phyloP scores from a whole-genome alignment of 1,140 invertebrate species.

The Asbolus verrucosus region DNA sequence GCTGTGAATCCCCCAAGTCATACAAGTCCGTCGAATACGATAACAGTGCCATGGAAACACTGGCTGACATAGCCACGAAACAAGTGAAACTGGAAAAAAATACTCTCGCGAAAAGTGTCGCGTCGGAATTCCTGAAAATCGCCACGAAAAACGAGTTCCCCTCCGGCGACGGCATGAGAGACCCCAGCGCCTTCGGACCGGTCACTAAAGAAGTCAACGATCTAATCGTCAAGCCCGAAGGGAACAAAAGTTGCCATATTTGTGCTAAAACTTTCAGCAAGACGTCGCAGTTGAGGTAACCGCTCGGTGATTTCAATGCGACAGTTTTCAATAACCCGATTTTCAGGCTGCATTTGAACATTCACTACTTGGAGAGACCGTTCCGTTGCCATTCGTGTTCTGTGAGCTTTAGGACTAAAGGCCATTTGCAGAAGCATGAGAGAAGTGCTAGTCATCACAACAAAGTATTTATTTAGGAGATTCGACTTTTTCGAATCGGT shows the following conservation, averaged over 20 bases:
- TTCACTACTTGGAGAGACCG: constrained; percentile 94
- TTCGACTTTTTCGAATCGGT: too few relatives aligned
- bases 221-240: constrained; percentile 62
- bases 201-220: constrained; percentile 59
- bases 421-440: constrained; percentile 93
- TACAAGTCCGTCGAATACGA: constrained; percentile 55
- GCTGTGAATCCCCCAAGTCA: constrained; percentile 6
- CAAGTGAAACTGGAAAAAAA: constrained; percentile 65
- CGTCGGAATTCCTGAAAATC: constrained; percentile 72
- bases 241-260: constrained; percentile 76
- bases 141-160: constrained; percentile 67
- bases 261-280: constrained; percentile 93
- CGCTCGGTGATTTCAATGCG: too few relatives aligned
- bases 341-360: constrained; percentile 87
- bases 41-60: constrained; percentile 65
- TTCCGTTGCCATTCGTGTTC: constrained; percentile 92
- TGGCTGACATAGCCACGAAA: constrained; percentile 65
- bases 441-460: constrained; percentile 91
- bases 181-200: constrained; percentile 46
- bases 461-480: too few relatives aligned
- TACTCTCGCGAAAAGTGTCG: constrained; percentile 70
- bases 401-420: constrained; percentile 91
- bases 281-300: constrained; percentile 82
- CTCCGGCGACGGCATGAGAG: constrained; percentile 49
- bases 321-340: too few relatives aligned